Evolutionary conservation across 2,888 invertebrate genomes (phyloP).

Genomic region (Lithophane ornitopus): DNA sequence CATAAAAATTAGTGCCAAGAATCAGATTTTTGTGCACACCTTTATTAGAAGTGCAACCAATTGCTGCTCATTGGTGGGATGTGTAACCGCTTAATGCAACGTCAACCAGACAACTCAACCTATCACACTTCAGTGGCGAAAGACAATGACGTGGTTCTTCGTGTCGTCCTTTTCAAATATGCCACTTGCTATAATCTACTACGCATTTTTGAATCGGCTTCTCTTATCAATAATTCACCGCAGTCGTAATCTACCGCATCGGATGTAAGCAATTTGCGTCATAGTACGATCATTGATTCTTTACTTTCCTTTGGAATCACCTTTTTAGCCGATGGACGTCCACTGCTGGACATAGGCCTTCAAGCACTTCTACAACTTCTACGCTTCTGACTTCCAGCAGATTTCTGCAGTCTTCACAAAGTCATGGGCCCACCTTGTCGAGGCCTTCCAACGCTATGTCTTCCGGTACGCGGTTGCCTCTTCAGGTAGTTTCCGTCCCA

Average conservation of each 20-base stretch:
- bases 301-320: background rate
- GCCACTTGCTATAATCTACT: background rate
- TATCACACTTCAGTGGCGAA: background rate
- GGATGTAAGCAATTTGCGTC: background rate
- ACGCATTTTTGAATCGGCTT: background rate
- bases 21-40: background rate
- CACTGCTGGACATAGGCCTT: too few species aligned
- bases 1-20: slow-evolving; percentile 37
- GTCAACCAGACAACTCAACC: background rate
- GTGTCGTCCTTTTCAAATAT: background rate
- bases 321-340: background rate
- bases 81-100: background rate
- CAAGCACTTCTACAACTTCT: background rate
- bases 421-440: background rate
- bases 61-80: background rate
- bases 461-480: background rate
- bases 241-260: too few species aligned
- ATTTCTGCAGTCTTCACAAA: background rate
- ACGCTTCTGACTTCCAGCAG: background rate
- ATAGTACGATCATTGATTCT: background rate
- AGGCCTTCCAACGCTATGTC: background rate
- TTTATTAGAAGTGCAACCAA: background rate
- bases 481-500: background rate
- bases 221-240: background rate
- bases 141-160: background rate